Evolutionary conservation across 2,113 vertebrate species (phyloP), one percentile per base, ranked within the genome.

Genomic region (Micronycteris hirsuta): DNA sequence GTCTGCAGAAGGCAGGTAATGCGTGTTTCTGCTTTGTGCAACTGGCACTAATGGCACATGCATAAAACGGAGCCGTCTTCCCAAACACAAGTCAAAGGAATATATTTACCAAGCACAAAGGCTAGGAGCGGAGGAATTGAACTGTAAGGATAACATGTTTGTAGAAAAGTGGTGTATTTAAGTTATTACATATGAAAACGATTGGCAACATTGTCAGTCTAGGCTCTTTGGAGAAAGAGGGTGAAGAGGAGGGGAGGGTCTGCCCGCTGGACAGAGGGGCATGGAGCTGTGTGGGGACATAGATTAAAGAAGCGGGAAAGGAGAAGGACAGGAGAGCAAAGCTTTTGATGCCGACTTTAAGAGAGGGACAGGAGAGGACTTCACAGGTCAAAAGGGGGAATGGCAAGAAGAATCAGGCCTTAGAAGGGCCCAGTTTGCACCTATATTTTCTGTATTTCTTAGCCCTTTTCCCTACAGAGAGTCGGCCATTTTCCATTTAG

Each of bases 171-270:
- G 90, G 97, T 95, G 98, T 98, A 98, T 98, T 98, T 98, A 98
- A 98, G 98, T 98, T 97, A 98, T 98, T 98, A 98, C 97, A 97
- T 98, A 98, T 97, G 98, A 97, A 98, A 98, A 98, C 97, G 97
- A 98, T 97, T 97, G 85, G 97, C 96, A 94, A 96, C 97, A 98
- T 98, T 98, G 98, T 93, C 96, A 97, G 97, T 98, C 95, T 93
- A 91, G 95, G 52, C 96, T 94, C 93, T 93, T 97, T 92, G 94
- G 97, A 96, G 95, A 96, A 86, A 78, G 88, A 68, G 49, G 86
- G 81, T 71, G 96, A 95, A 61, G 73, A 16, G 96, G 89, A 97
- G 96, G 95, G 97, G 92, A 0, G 80, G 89, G 86, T 41, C 76
- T 61, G 74, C 38, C 49, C 49, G 73, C 43, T 89, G 92, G 91